Base-by-base conservation (phyloP, 2,113 vertebrate genomes). In the Clarias batrachus region DNA sequence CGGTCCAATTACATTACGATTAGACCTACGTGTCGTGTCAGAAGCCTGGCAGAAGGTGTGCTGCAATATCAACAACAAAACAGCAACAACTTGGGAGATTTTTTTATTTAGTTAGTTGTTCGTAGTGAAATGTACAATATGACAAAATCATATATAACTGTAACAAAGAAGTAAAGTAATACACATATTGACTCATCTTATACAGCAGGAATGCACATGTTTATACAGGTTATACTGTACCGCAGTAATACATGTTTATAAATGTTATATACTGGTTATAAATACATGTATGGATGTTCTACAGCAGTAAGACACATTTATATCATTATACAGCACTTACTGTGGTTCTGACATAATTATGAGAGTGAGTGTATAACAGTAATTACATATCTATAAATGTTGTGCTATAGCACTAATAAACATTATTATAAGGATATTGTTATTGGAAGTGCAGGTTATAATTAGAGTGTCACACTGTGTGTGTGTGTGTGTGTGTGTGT, bases 1-100 rank as follows among this genome's bases (percentile, higher is more conserved):
- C 41, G 27, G 48, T 79, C 77, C 77, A 33, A 12, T 79, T 59
- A 79, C 77, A 79, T 79, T 21, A 59, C 3, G n/a, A 33, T 79
- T 59, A 79, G n/a, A 78, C 13, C 14, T 12, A 12, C 16, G 17
- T 78, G 76, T 56, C 74, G n/a, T 27, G 71, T n/a, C 23, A 1
- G 73, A n/a, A 37, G 33, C 70, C n/a, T 27, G 23, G 9, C 71
- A 11, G 71, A 52, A 74, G 21, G 12, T 27, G 25, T 56, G 52
- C 16, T 78, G 48, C 74, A 30, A 56, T 27, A 27, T n/a, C 11
- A 0, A 14, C 6, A 6, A 76, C 11, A 23, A 27, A 78, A 56
- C 23, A 41, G 19, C 3, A 73, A 73, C 17, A 37, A 71, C 6
- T 0, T 33, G 21, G 27, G 2, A 70, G 6, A 70, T 1, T 19